Evolutionary conservation across 2,797 vertebrate species (phyloP).

Genomic region (Tragelaphus eurycerus): DNA sequence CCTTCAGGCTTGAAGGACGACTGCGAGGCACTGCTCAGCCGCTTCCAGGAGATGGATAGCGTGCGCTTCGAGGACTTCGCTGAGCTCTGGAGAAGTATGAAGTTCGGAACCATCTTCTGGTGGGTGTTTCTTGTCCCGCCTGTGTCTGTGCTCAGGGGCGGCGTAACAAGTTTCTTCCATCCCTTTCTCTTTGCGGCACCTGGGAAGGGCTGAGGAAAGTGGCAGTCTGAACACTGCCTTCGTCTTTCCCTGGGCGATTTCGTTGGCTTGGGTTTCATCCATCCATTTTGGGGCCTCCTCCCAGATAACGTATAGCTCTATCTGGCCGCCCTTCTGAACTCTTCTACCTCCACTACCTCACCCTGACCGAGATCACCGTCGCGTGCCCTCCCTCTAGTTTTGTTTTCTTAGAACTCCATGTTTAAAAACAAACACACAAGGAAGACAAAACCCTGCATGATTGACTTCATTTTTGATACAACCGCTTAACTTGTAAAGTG

Average conservation of each 20-base stretch:
- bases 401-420: not conserved
- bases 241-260: accelerated
- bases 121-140: conserved; percentile 76
- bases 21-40: conserved; percentile 88
- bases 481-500: not conserved
- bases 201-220: not conserved
- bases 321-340: not conserved
- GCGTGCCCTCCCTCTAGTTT: not conserved
- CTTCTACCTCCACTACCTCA: not conserved
- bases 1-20: conserved; percentile 84
- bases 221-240: not conserved
- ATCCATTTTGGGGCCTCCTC: not conserved
- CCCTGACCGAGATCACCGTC: not conserved
- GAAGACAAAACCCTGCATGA: not conserved
- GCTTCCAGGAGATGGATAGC: conserved; percentile 87
- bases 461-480: not conserved
- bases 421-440: not conserved
- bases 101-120: conserved; percentile 91
- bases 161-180: not conserved
- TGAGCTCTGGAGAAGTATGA: conserved; percentile 90
- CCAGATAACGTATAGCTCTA: not conserved
- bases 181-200: accelerated
- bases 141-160: accelerated
- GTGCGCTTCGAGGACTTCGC: conserved; percentile 92
- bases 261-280: not conserved